phyloP scores from a whole-genome alignment of 2,113 vertebrate genomes.

The Lepisosteus osseus region DNA sequence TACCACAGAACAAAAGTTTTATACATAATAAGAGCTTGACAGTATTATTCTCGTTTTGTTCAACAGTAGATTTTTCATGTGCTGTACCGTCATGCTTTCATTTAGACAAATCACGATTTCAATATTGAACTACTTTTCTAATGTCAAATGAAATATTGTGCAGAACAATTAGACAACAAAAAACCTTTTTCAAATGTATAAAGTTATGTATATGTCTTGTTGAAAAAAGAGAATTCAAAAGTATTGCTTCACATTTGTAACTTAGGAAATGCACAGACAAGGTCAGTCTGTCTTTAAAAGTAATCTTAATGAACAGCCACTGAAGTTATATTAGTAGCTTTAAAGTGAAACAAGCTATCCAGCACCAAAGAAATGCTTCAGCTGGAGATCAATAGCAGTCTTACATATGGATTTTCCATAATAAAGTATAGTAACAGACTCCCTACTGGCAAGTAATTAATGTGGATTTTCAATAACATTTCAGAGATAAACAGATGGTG shows the following conservation, averaged over 20 bases:
- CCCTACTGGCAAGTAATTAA: constrained; percentile 29
- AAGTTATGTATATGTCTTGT: too few relatives aligned
- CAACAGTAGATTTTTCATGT: too few relatives aligned
- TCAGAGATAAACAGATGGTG: constrained; percentile 32
- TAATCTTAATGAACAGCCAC: constrained; percentile 13
- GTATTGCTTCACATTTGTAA: background rate
- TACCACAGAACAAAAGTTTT: too few relatives aligned
- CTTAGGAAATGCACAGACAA: background rate
- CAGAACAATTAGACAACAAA: too few relatives aligned
- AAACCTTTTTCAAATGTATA: too few relatives aligned
- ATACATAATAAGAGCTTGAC: too few relatives aligned
- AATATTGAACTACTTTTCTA: too few relatives aligned
- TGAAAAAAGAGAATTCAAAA: too few relatives aligned
- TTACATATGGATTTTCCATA: constrained; percentile 22
- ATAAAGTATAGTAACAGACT: constrained; percentile 20
- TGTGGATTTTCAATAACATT: constrained; percentile 30
- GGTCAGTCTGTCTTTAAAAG: constrained; percentile 6
- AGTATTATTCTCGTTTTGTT: too few relatives aligned
- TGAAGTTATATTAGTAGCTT: background rate
- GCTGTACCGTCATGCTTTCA: too few relatives aligned
- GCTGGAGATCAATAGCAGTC: constrained; percentile 14
- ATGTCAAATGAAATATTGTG: too few relatives aligned
- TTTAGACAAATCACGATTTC: too few relatives aligned
- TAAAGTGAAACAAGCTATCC: background rate
- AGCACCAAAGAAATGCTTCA: constrained; percentile 6